Percentiles rank a stretch among this genome's conserved stretches.
These are phyloP conservation scores for Hippocampus mohnikei DNA, from an alignment of 2,113 vertebrate genomes.

Conservation along the genomic window DNA sequence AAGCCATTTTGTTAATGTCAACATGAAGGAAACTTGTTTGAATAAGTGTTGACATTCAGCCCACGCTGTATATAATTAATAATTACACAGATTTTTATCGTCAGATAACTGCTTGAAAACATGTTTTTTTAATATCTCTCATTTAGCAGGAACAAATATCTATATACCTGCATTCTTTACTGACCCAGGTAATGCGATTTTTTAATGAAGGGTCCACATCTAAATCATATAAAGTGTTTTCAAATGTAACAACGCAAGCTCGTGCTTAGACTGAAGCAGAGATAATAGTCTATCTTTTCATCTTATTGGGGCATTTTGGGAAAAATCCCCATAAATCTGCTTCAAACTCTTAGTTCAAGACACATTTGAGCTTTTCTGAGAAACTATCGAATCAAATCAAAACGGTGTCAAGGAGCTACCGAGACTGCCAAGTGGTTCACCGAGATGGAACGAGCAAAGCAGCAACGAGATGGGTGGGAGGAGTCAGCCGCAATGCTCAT, in stretches of 20 bases:
- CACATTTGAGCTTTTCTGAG: background rate
- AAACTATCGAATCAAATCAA: background rate
- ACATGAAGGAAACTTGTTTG: conserved; percentile 67
- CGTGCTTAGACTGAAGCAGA: background rate
- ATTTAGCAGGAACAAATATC: background rate
- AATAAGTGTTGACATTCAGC: conserved; percentile 68
- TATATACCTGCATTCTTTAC: background rate
- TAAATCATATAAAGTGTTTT: background rate
- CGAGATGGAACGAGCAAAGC: background rate
- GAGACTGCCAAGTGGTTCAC: background rate
- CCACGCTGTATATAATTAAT: conserved; percentile 66
- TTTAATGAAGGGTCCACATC: background rate
- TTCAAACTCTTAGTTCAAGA: background rate
- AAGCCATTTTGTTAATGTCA: conserved; percentile 73
- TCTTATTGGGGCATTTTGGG: background rate
- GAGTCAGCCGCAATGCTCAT: background rate
- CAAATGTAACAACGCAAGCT: background rate
- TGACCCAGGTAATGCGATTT: background rate
- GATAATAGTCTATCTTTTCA: background rate
- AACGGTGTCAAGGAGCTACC: background rate
- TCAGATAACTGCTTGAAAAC: conserved; percentile 22
- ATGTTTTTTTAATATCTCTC: background rate
- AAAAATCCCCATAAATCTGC: background rate
- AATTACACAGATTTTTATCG: conserved; percentile 49
- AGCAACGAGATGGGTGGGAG: background rate